Percentiles rank a stretch among this genome's conserved stretches.
Conservation (phyloP, 2,888 invertebrate genomes). For the Acanthoscelides obtectus region DNA sequence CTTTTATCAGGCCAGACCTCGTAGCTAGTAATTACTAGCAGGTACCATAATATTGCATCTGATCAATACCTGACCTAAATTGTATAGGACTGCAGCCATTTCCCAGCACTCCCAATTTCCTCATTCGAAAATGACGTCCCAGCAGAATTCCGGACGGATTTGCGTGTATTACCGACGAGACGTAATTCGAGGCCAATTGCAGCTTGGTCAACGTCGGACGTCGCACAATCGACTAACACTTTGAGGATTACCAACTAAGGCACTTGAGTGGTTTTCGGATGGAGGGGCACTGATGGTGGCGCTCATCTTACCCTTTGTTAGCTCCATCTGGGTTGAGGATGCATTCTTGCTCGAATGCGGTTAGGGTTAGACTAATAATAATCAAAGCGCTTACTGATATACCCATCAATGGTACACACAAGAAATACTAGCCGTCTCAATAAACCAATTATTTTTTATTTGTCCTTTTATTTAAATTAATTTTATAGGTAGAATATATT, state of each 20-base stretch:
- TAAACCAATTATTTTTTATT: no score
- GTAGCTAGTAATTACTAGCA: neutral
- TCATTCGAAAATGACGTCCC: neutral
- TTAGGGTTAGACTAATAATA: no score
- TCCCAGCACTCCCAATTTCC: neutral
- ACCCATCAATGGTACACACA: no score
- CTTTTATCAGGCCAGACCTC: neutral
- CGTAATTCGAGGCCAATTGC: constrained; percentile 23
- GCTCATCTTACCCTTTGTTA: neutral
- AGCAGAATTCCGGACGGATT: neutral
- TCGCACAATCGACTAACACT: constrained; percentile 18
- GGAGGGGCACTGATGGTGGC: neutral
- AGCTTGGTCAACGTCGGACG: constrained; percentile 17
- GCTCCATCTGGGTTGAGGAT: neutral
- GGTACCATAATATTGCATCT: neutral
- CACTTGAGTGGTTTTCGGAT: neutral
- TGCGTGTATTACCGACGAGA: constrained; percentile 6
- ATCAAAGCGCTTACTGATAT: no score
- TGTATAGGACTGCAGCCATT: neutral
- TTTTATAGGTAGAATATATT: no score
- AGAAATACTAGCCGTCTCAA: no score
- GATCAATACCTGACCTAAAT: neutral
- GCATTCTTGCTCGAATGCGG: no score
- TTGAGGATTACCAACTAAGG: constrained; percentile 11
- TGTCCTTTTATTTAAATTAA: no score